Evolutionary conservation across 1,140 invertebrate genomes (phyloP).

Genomic region (Trichogramma pretiosum): DNA sequence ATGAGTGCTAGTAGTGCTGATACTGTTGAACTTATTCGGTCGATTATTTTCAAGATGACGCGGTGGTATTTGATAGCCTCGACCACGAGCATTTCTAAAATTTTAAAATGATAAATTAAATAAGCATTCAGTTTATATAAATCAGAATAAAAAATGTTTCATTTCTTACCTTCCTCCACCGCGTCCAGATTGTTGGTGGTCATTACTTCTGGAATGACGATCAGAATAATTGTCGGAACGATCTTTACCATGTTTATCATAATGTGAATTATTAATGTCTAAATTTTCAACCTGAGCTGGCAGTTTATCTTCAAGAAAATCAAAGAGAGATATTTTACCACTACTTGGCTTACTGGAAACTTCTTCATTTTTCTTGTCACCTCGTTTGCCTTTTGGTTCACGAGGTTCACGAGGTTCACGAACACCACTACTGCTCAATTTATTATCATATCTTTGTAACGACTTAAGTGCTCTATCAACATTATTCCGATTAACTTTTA

Average conservation of each 20-base stretch:
- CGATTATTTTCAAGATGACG: slow-evolving; percentile 31
- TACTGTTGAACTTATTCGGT: slow-evolving; percentile 27
- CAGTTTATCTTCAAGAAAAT: slow-evolving; percentile 77
- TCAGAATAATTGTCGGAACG: slow-evolving; percentile 29
- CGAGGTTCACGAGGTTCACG: slow-evolving; percentile 26
- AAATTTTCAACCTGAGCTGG: slow-evolving; percentile 46
- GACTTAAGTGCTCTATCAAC: slow-evolving; percentile 62
- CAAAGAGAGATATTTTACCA: slow-evolving; percentile 76
- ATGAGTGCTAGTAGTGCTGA: slow-evolving; percentile 16
- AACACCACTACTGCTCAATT: slow-evolving; percentile 24
- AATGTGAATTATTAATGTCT: slow-evolving; percentile 22
- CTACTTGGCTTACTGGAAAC: slow-evolving; percentile 58
- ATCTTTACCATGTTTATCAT: slow-evolving; percentile 25
- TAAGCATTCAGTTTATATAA: slow-evolving; percentile 1
- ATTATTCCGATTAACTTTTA: slow-evolving; percentile 65
- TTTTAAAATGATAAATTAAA: slow-evolving; percentile 9
- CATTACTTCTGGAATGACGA: slow-evolving; percentile 25
- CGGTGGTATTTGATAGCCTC: slow-evolving; percentile 33
- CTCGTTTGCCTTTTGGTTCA: slow-evolving; percentile 36
- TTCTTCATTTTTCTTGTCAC: slow-evolving; percentile 52
- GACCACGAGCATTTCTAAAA: slow-evolving; percentile 25
- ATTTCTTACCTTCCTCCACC: slow-evolving; percentile 29
- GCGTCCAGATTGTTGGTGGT: slow-evolving; percentile 24
- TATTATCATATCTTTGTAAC: slow-evolving; percentile 51
- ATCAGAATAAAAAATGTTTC: neutral